Evolutionary conservation across 1,140 invertebrate species (phyloP).

Genomic region (Aphis gossypii): DNA sequence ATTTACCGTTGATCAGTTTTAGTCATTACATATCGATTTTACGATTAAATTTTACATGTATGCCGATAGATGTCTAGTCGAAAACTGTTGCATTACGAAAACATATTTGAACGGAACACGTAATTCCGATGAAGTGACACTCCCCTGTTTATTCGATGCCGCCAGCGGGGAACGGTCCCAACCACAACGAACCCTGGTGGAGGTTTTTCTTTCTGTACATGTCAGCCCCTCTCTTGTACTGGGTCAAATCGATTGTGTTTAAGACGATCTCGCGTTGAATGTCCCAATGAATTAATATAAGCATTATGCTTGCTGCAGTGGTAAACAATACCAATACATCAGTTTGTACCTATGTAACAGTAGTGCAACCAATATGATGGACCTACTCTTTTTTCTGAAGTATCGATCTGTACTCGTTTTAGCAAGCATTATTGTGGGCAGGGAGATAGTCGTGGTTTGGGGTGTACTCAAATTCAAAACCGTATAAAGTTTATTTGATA

Average conservation of each 20-base stretch:
- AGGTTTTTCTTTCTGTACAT: background rate
- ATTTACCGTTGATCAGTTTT: background rate
- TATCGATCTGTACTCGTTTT: background rate
- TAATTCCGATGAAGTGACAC: constrained; percentile 44
- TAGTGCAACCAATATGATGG: background rate
- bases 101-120: constrained; percentile 37
- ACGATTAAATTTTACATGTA: background rate
- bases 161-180: background rate
- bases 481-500: background rate
- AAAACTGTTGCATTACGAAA: constrained; percentile 51
- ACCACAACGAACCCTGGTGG: constrained; percentile 53
- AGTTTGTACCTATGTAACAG: background rate
- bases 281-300: background rate
- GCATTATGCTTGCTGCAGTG: background rate
- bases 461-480: background rate
- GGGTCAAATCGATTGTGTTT: constrained; percentile 56
- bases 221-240: constrained; percentile 5
- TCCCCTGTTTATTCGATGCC: constrained; percentile 44
- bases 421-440: background rate
- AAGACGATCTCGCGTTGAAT: constrained; percentile 15
- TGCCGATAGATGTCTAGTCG: constrained; percentile 35
- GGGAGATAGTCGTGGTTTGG: background rate
- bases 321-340: background rate
- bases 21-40: background rate
- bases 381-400: background rate